Evolutionary conservation across 2,888 invertebrate genomes (phyloP), one percentile per base, ranked within the genome.

Genomic region (Lochmaea capreae): DNA sequence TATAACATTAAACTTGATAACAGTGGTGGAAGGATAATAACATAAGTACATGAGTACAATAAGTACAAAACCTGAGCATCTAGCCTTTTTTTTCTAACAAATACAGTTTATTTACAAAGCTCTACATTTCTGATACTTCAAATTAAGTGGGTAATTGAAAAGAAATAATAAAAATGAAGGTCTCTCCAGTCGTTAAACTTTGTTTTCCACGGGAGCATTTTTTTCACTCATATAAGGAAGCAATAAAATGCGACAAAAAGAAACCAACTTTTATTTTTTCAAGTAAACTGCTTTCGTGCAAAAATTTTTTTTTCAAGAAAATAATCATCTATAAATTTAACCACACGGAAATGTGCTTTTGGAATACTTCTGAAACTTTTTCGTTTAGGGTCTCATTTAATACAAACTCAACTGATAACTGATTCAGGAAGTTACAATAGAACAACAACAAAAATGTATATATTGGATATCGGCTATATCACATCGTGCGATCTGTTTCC

Each of bases 241-340:
- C 52, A 52, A n/a, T 52, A n/a, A 52, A 52, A 52, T 16, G n/a
- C 52, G 52, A 52, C 52, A 52, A 52, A 3, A 16, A 52, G 52
- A 52, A 52, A 52, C n/a, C n/a, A 16, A 46, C 46, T 46, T 11
- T 46, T 46, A 46, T 46, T 46, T 46, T 46, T 52, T 52, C 4
- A 52, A 52, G 52, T 52, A 6, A 52, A 52, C n/a, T 8, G 16
- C n/a, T 52, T 52, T 52, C 52, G n/a, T 52, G 52, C 16, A n/a
- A 52, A 5, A 52, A 52, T 6, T 52, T n/a, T 8, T n/a, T 16
- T 11, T 52, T 52, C n/a, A n/a, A n/a, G 22, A 22, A 16, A 3
- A 16, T 16, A 52, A 52, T 16, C 52, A 16, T 52, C 52, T 16
- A 52, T 52, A 52, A 52, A 52, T 52, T n/a, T 8, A 16, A n/a